Evolutionary conservation across 2,797 vertebrate genomes (phyloP), one percentile per base, ranked within the genome.

Genomic region (Tapera naevia): DNA sequence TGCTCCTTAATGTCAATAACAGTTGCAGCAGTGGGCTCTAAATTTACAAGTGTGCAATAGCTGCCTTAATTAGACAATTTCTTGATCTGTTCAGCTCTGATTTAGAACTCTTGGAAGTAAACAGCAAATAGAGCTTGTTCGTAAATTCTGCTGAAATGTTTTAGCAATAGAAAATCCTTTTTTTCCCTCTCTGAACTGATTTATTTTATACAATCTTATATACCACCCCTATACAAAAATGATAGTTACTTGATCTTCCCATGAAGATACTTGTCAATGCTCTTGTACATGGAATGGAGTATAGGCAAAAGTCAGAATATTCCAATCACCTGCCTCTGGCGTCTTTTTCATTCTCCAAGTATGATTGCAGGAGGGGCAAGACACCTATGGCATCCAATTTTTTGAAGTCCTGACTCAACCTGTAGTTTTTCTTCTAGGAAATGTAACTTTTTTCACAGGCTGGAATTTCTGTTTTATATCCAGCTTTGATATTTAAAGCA

Each of bases 1-100:
- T 78, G 33, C 37, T 83, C 30, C 62, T 94, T 88, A 93, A 65
- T 46, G 46, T 80, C 72, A 78, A 25, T 23, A 93, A 73, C 4
- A 25, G 32, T 41, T 71, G 57, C 61, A 83, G 64, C 88, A 91
- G 43, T 57, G 51, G 80, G n/a, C 23, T 71, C 61, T 80, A 80
- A 67, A 86, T 86, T 61, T 75, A 78, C 45, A 88, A 76, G 80
- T 39, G 14, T 61, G 39, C 37, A 78, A 75, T 41, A 81, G 8
- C n/a, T 95, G 13, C 67, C 33, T 67, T 64, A 88, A 56, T 27
- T 37, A 85, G 60, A 71, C 27, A 53, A 69, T 69, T 80, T 71
- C 18, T 91, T 67, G 39, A 57, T 74, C 50, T 69, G 27, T 86
- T 81, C 39, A 75, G 22, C 37, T 86, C 4, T 5, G 28, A 73